These are phyloP conservation scores for Pseudochaenichthys georgianus DNA, from an alignment of 2,797 vertebrate genomes.

Conservation along the genomic window DNA sequence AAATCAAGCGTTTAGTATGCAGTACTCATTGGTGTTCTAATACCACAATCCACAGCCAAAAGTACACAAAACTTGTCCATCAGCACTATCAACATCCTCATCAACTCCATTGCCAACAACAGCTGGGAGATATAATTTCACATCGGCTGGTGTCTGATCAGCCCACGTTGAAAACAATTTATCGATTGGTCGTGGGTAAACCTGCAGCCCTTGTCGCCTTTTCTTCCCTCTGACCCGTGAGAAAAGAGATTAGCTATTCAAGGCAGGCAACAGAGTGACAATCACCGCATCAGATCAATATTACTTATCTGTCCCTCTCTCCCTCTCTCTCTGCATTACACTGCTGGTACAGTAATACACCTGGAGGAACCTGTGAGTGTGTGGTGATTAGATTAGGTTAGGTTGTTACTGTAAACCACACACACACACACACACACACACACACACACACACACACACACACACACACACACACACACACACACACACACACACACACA, in stretches of 20 bases:
- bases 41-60: constrained; percentile 8
- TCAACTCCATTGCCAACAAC: constrained; percentile 20
- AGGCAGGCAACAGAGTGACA: constrained; percentile 70
- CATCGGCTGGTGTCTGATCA: constrained; percentile 51
- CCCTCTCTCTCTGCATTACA: constrained; percentile 61
- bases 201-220: constrained; percentile 37
- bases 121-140: constrained; percentile 65
- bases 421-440: constrained; percentile 35
- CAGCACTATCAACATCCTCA: constrained; percentile 10
- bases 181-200: constrained; percentile 67
- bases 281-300: constrained; percentile 81
- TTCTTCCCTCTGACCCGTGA: constrained; percentile 75
- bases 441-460: constrained; percentile 49
- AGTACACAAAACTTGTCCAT: constrained; percentile 32
- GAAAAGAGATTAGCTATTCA: constrained; percentile 80
- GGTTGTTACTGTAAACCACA: constrained; percentile 72
- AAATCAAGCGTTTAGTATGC: too few species aligned
- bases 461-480: constrained; percentile 36
- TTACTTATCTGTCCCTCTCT: constrained; percentile 67
- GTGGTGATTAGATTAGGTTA: constrained; percentile 79
- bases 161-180: constrained; percentile 62
- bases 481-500: too few species aligned
- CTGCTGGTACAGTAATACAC: constrained; percentile 76
- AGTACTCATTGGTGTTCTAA: not conserved
- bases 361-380: constrained; percentile 76